Evolutionary conservation across 2,888 invertebrate genomes (phyloP).

Genomic region (Charanyca ferruginea): DNA sequence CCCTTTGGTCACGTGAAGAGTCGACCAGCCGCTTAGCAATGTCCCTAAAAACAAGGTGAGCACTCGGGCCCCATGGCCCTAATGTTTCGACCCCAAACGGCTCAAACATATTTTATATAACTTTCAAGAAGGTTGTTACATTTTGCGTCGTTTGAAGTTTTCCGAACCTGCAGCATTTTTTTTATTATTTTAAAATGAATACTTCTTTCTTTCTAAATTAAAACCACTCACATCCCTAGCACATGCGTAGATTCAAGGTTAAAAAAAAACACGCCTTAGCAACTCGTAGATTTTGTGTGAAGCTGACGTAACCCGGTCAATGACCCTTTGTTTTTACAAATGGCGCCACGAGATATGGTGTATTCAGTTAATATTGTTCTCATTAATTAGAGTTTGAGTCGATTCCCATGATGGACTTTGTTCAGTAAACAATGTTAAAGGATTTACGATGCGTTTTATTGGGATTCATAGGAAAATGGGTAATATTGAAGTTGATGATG

Average conservation of each 20-base stretch:
- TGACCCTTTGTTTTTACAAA: conserved; percentile 67
- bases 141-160: too few species aligned
- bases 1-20: too few species aligned
- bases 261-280: conserved; percentile 60
- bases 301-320: conserved; percentile 69
- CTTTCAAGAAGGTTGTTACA: too few species aligned
- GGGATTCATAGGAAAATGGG: background rate
- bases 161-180: too few species aligned
- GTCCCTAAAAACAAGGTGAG: too few species aligned
- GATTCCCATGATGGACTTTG: conserved; percentile 46
- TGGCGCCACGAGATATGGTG: conserved; percentile 68
- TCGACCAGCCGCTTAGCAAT: too few species aligned
- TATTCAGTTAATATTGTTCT: conserved; percentile 63
- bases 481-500: conserved; percentile 2
- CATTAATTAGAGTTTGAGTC: conserved; percentile 59
- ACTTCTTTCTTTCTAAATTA: background rate
- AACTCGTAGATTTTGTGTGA: conserved; percentile 63
- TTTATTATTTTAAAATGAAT: background rate
- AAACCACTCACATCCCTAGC: conserved; percentile 53
- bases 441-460: conserved; percentile 34
- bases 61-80: too few species aligned
- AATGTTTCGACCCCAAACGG: too few species aligned
- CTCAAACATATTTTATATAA: too few species aligned
- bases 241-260: conserved; percentile 67
- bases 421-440: conserved; percentile 25